These are phyloP conservation scores for Actias luna DNA, from an alignment of 2,888 invertebrate genomes.

Conservation along the genomic window DNA sequence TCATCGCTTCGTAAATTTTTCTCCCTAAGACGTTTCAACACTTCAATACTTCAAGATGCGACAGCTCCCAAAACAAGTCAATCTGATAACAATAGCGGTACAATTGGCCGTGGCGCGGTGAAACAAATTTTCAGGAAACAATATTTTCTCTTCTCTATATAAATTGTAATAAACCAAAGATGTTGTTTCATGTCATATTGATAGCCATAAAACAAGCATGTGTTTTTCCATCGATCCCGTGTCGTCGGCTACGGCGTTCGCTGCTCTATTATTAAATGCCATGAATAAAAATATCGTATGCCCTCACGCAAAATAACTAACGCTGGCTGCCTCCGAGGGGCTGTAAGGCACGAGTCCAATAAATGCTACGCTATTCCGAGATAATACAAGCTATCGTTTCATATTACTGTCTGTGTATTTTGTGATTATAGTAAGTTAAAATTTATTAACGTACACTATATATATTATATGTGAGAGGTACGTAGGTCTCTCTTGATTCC, in stretches of 20 bases:
- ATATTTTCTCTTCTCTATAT: neutral
- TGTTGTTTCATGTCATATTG: slow-evolving; percentile 24
- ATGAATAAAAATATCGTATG: slow-evolving; percentile 60
- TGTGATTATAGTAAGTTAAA: too few species aligned
- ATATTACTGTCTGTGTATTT: too few species aligned
- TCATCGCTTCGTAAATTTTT: too few species aligned
- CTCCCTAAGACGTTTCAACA: too few species aligned
- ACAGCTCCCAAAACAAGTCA: too few species aligned
- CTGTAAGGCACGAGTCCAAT: slow-evolving; percentile 22
- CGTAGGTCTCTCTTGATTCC: too few species aligned
- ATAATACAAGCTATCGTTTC: slow-evolving; percentile 5
- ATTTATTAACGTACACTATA: too few species aligned
- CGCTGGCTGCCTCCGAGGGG: slow-evolving; percentile 34
- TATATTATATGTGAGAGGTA: too few species aligned
- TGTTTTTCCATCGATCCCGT: slow-evolving; percentile 33
- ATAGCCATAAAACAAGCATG: slow-evolving; percentile 22
- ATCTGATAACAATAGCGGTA: too few species aligned
- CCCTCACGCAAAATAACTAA: slow-evolving; percentile 58
- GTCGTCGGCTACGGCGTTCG: slow-evolving; percentile 26
- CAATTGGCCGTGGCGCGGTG: too few species aligned
- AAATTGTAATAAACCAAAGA: neutral
- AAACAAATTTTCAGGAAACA: too few species aligned
- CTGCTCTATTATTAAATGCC: slow-evolving; percentile 56
- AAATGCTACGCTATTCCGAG: slow-evolving; percentile 21
- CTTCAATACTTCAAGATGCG: too few species aligned